Percentiles rank a stretch among this genome's conserved stretches.
Evolutionary conservation across 2,888 invertebrate genomes (phyloP).

Genomic region (Vesta saturnalis): DNA sequence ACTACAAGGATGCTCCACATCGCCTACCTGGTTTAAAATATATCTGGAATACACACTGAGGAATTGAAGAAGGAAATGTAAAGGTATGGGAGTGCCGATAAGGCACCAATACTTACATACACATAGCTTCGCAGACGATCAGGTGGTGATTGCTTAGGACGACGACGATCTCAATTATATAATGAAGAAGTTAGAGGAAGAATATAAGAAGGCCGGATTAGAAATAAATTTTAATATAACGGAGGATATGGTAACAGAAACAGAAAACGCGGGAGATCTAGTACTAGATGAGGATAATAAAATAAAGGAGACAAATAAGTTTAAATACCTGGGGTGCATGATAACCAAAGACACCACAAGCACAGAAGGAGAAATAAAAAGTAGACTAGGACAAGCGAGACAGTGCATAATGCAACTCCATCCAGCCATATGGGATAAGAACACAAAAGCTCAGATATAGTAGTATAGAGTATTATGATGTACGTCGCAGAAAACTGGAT

Average conservation of each 20-base stretch:
- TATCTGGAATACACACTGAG: slow-evolving; percentile 11
- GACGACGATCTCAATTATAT: slow-evolving; percentile 19
- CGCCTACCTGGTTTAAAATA: slow-evolving; percentile 20
- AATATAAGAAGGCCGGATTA: slow-evolving; percentile 16
- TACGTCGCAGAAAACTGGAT: background rate
- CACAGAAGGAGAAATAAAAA: background rate
- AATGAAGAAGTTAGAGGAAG: slow-evolving; percentile 19
- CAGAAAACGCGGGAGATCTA: background rate
- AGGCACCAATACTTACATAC: slow-evolving; percentile 7
- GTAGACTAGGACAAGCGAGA: background rate
- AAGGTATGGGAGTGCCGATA: slow-evolving; percentile 10
- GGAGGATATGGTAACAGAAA: background rate
- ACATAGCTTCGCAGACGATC: slow-evolving; percentile 17
- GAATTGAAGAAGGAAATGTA: slow-evolving; percentile 14
- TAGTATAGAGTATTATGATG: slow-evolving; percentile 5
- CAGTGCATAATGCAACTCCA: background rate
- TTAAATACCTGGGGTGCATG: slow-evolving; percentile 8
- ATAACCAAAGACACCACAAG: background rate
- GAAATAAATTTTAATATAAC: slow-evolving; percentile 19
- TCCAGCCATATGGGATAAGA: background rate
- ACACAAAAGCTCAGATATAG: slow-evolving; percentile 7
- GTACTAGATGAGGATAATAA: background rate
- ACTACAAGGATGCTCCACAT: slow-evolving; percentile 12
- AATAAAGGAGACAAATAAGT: background rate
- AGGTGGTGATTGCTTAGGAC: slow-evolving; percentile 16